Evolutionary conservation across 2,113 vertebrate species (phyloP), one percentile per base, ranked within the genome.

Genomic region (Thalassoma bifasciatum): DNA sequence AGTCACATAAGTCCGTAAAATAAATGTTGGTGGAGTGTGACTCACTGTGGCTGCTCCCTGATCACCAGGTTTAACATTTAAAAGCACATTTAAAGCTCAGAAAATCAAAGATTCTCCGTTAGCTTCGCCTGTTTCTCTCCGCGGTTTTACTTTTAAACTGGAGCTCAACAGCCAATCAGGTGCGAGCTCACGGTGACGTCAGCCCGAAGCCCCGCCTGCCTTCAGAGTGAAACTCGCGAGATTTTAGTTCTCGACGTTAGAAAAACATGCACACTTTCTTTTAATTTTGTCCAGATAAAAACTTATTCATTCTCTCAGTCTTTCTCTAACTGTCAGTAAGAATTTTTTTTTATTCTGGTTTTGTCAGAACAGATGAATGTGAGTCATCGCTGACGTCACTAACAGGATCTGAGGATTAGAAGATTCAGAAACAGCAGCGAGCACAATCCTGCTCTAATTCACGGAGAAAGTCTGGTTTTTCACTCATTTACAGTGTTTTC

Each of bases 321-420:
- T 40, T 40, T 40, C 11, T 40, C 10, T 40, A n/a, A n/a, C n/a
- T n/a, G n/a, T n/a, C n/a, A n/a, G n/a, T n/a, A n/a, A n/a, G n/a
- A n/a, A n/a, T n/a, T n/a, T n/a, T n/a, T n/a, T n/a, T n/a, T n/a
- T n/a, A n/a, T n/a, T n/a, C n/a, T n/a, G n/a, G n/a, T n/a, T 30
- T 6, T 6, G 30, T 42, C 1, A 42, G 14, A 42, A 42, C 5
- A 13, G 12, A 10, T 10, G 4, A 49, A 19, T 8, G 51, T 14
- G 38, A 50, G 1, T 0, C 53, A 4, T 0, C 0, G 16, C 0
- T 75, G 64, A 81, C 75, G 85, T 88, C 84, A 91, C n/a, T n/a
- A 12, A 34, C n/a, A n/a, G n/a, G 86, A 87, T 89, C 82, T 56
- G 3, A 19, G 73, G 73, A 86, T 87, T n/a, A n/a, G n/a, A n/a